These are phyloP conservation scores for Calephelis perditalis DNA, from an alignment of 2,888 invertebrate genomes.

Conservation along the genomic window DNA sequence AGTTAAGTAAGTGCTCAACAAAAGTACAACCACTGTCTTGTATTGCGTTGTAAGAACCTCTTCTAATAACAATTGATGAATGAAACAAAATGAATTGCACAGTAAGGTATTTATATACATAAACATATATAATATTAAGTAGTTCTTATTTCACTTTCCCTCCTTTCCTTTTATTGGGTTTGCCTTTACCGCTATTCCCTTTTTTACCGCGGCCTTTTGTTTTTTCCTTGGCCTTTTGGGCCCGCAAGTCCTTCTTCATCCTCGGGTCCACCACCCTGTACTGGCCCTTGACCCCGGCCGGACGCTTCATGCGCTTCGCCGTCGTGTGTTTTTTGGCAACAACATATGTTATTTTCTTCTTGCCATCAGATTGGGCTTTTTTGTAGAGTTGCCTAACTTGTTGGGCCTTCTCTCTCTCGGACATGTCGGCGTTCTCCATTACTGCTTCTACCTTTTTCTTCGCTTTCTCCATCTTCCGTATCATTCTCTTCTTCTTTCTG, in stretches of 20 bases:
- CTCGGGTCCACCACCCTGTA: conserved; percentile 97
- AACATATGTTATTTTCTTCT: conserved; percentile 94
- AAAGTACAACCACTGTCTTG: too few relatives aligned
- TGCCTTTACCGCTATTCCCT: conserved; percentile 45
- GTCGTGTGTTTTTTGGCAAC: conserved; percentile 93
- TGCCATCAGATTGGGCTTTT: conserved; percentile 90
- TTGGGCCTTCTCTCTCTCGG: conserved; percentile 94
- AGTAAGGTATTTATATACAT: too few relatives aligned
- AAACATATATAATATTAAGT: too few relatives aligned
- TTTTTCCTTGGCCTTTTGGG: conserved; percentile 80
- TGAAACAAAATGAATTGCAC: too few relatives aligned
- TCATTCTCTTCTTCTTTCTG: conserved; percentile 94
- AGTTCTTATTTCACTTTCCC: conserved; percentile 17
- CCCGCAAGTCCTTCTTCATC: conserved; percentile 95
- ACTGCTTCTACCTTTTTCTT: conserved; percentile 97
- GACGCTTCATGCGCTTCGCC: conserved; percentile 86
- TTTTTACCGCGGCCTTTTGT: conserved; percentile 71
- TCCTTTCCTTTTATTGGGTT: conserved; percentile 8
- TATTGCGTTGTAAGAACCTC: too few relatives aligned
- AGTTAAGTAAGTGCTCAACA: too few relatives aligned
- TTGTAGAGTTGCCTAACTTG: conserved; percentile 96
- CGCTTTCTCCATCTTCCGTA: conserved; percentile 92
- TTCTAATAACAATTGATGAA: too few relatives aligned
- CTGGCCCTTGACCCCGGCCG: conserved; percentile 92
- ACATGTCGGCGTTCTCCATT: conserved; percentile 92